Evolutionary conservation across 2,888 invertebrate genomes (phyloP).

Genomic region (Hemistola chrysoprasaria): DNA sequence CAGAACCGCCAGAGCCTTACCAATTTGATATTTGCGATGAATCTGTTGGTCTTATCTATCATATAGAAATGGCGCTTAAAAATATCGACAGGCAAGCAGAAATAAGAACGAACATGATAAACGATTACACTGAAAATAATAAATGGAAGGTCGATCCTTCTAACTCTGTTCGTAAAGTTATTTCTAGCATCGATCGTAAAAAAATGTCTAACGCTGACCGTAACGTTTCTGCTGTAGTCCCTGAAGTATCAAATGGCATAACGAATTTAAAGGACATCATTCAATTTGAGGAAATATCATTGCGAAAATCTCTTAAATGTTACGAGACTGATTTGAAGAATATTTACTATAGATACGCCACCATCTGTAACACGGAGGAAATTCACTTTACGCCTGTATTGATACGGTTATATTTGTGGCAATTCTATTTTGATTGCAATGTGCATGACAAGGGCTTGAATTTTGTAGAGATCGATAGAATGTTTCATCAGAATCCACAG

Average conservation of each 20-base stretch:
- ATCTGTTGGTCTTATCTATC: conserved; percentile 66
- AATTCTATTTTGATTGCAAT: conserved; percentile 81
- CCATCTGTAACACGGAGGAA: conserved; percentile 60
- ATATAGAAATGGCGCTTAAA: conserved; percentile 61
- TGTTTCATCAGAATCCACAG: conserved; percentile 69
- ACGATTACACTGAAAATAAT: conserved; percentile 57
- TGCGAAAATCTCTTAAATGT: conserved; percentile 66
- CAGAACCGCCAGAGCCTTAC: conserved; percentile 39
- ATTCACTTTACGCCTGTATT: conserved; percentile 65
- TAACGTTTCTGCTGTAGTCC: conserved; percentile 25
- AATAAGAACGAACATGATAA: conserved; percentile 47
- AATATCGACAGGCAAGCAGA: conserved; percentile 57
- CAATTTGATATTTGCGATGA: conserved; percentile 59
- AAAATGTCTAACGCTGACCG: too few relatives aligned
- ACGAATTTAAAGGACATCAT: conserved; percentile 44
- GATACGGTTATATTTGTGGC: conserved; percentile 82
- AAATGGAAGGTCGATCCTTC: conserved; percentile 31
- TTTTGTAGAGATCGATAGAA: conserved; percentile 75
- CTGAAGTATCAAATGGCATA: conserved; percentile 11
- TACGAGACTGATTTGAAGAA: conserved; percentile 71
- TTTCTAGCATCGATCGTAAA: too few relatives aligned
- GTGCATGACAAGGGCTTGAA: conserved; percentile 73
- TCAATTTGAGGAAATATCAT: conserved; percentile 66
- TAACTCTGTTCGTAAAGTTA: conserved; percentile 17
- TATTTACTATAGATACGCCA: conserved; percentile 79